Conservation (phyloP, 2,888 invertebrate species). For the Agrochola circellaris region DNA sequence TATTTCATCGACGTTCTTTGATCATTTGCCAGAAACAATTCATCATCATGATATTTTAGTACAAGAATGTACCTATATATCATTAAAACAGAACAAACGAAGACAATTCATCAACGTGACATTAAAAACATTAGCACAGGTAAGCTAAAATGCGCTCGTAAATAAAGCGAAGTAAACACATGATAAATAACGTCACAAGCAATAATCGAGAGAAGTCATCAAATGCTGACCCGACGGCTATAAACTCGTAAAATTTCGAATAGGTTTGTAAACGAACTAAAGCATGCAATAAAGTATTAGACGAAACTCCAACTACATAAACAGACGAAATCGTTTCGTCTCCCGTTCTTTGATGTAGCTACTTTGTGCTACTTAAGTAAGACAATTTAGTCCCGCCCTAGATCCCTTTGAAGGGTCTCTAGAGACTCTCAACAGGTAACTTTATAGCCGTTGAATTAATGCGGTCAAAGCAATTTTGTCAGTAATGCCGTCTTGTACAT, state of each 20-base stretch:
- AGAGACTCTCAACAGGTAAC: constrained; percentile 84
- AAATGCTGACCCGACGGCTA: constrained; percentile 29
- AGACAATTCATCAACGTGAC: constrained; percentile 45
- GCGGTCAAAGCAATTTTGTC: constrained; percentile 83
- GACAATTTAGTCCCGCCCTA: constrained; percentile 81
- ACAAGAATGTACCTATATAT: constrained; percentile 22
- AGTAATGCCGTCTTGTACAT: constrained; percentile 75
- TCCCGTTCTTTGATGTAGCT: constrained; percentile 76
- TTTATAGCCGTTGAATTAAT: constrained; percentile 83
- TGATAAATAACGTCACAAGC: constrained; percentile 26
- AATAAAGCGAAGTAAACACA: constrained; percentile 37
- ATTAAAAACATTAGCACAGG: constrained; percentile 48
- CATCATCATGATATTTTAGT: constrained; percentile 16
- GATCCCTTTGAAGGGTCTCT: constrained; percentile 81
- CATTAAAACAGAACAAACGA: constrained; percentile 15
- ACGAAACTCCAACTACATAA: constrained; percentile 61
- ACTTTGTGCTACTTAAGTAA: constrained; percentile 78
- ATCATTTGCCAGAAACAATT: constrained; percentile 44
- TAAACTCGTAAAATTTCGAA: constrained; percentile 62
- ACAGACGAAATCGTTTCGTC: constrained; percentile 61
- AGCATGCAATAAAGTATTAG: constrained; percentile 63
- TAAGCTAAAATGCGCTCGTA: constrained; percentile 23
- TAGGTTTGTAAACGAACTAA: constrained; percentile 60
- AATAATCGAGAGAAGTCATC: constrained; percentile 33
- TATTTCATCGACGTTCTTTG: constrained; percentile 24